Conservation (phyloP, 1,140 invertebrate genomes). For the Caenorhabditis latens region DNA sequence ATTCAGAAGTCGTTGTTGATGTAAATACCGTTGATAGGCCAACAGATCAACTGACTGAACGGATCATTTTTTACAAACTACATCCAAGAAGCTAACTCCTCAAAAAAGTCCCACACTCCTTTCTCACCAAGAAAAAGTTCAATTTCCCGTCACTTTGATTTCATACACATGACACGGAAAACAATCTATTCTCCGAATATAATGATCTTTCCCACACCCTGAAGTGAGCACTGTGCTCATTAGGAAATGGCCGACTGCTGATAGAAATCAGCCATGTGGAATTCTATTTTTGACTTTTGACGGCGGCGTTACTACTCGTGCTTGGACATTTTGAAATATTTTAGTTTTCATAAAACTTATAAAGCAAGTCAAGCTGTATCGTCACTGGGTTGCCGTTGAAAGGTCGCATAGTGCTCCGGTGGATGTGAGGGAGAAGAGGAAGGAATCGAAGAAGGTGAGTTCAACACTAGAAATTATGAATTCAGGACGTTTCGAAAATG, state of each 20-base stretch:
- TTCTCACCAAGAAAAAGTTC: neutral
- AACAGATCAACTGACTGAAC: no score
- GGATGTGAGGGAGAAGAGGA: neutral
- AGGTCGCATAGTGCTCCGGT: neutral
- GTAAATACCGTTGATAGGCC: neutral
- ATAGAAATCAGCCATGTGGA: neutral
- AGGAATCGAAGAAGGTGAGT: neutral
- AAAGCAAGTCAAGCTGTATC: constrained; percentile 31
- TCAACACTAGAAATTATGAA: no score
- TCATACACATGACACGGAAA: neutral
- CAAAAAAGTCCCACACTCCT: no score
- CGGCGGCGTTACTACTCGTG: no score
- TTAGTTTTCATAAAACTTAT: neutral
- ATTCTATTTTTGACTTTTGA: neutral
- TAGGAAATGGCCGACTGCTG: constrained; percentile 8
- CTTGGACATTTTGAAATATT: neutral
- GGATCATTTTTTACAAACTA: neutral
- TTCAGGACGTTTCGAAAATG: no score
- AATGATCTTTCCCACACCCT: constrained; percentile 10
- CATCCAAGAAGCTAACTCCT: neutral
- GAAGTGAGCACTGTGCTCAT: constrained; percentile 13
- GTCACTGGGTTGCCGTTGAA: constrained; percentile 30
- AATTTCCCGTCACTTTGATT: constrained; percentile 29
- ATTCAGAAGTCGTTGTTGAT: no score
- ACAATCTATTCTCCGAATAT: neutral